Evolutionary conservation across 92 coral and sea anemone genomes (phyloP).

Genomic region (Pocillopora grandis): DNA sequence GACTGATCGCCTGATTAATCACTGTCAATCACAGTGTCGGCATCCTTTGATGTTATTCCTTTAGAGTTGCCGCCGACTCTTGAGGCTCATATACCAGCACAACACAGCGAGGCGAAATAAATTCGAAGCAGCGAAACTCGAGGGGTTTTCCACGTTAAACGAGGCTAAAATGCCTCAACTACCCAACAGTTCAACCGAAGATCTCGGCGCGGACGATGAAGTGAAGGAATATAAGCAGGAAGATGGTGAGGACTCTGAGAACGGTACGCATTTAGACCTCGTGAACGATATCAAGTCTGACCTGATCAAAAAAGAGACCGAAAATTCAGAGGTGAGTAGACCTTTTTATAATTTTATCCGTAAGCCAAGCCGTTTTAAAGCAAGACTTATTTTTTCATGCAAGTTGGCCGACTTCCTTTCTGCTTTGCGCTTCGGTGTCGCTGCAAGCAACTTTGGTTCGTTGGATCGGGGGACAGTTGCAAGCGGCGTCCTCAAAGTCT

Average conservation of each 20-base stretch:
- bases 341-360: constrained; percentile 15
- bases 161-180: constrained; percentile 99
- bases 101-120: constrained; percentile 72
- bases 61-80: constrained; percentile 52
- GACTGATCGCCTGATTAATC: constrained; percentile 98
- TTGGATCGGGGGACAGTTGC: constrained; percentile 11
- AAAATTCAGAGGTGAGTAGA: constrained; percentile 81
- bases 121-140: constrained; percentile 56
- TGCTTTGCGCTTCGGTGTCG: constrained; percentile 26
- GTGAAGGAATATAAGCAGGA: constrained; percentile 96
- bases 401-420: constrained; percentile 22
- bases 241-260: constrained; percentile 95
- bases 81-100: constrained; percentile 62
- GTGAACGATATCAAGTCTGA: constrained; percentile 99
- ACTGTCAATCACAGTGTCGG: constrained; percentile 98
- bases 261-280: constrained; percentile 92
- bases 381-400: constrained; percentile 9
- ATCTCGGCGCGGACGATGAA: constrained; percentile 98
- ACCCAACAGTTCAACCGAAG: constrained; percentile 90
- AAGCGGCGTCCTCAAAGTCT: constrained; percentile 92
- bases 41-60: constrained; percentile 85
- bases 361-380: constrained; percentile 4
- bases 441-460: constrained; percentile 29
- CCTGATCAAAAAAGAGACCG: constrained; percentile 99
- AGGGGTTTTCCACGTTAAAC: constrained; percentile 45